phyloP scores from a whole-genome alignment of 2,888 invertebrate genomes.

The Marronus borbonicus region DNA sequence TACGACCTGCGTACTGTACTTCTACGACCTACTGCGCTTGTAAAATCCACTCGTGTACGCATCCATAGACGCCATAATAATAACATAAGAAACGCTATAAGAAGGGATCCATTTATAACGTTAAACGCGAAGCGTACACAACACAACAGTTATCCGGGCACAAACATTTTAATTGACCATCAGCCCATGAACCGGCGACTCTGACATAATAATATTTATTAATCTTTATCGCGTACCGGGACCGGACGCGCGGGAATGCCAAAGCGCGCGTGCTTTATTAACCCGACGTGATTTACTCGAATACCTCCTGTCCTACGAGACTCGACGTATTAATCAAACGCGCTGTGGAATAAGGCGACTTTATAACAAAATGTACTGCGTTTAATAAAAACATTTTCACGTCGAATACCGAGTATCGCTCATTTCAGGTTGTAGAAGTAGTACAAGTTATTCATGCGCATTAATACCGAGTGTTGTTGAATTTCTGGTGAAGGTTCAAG shows the following conservation, averaged over 20 bases:
- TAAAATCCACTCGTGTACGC: no score
- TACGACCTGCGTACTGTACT: no score
- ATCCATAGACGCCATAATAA: no score
- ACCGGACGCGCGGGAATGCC: constrained; percentile 51
- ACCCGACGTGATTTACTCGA: constrained; percentile 52
- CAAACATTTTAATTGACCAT: constrained; percentile 59
- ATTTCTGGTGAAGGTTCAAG: no score
- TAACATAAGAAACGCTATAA: no score
- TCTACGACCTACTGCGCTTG: no score
- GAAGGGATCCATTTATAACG: background rate
- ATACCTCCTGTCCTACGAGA: constrained; percentile 53
- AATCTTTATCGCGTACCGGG: constrained; percentile 56
- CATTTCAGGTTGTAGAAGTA: background rate
- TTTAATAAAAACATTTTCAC: constrained; percentile 16
- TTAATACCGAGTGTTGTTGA: no score
- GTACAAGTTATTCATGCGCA: no score
- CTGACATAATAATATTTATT: constrained; percentile 61
- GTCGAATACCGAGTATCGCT: no score
- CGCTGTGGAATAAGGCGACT: constrained; percentile 11
- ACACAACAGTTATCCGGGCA: constrained; percentile 38
- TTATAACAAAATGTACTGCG: background rate
- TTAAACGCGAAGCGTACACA: constrained; percentile 9
- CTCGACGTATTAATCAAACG: constrained; percentile 53
- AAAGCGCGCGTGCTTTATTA: constrained; percentile 50
- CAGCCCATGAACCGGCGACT: constrained; percentile 58